Percentiles rank a stretch among this genome's conserved stretches.
phyloP scores from a whole-genome alignment of 2,888 invertebrate genomes.

The Eudasyphora cyanicolor region DNA sequence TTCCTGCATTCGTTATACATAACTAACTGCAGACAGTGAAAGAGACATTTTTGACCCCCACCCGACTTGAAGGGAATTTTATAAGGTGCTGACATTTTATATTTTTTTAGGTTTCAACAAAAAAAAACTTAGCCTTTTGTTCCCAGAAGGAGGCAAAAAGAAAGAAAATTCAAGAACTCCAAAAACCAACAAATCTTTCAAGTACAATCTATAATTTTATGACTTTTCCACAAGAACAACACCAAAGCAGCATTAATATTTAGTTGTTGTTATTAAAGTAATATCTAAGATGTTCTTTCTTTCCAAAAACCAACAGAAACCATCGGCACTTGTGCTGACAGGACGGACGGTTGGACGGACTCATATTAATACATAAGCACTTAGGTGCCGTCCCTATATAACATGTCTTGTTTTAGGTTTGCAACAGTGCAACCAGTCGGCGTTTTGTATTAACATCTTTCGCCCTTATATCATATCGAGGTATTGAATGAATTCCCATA shows the following conservation, averaged over 20 bases:
- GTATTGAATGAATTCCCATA: slow-evolving; percentile 47
- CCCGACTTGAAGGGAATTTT: no score
- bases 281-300: no score
- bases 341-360: no score
- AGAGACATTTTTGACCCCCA: no score
- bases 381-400: no score
- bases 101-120: slow-evolving; percentile 58
- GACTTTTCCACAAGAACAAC: slow-evolving; percentile 68
- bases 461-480: slow-evolving; percentile 24
- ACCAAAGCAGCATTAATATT: no score
- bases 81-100: slow-evolving; percentile 72
- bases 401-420: no score
- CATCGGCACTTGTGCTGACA: slow-evolving; percentile 65
- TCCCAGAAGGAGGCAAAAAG: no score
- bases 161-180: no score
- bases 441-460: slow-evolving; percentile 61
- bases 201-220: slow-evolving; percentile 69
- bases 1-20: slow-evolving; percentile 11
- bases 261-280: background rate
- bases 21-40: no score
- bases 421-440: slow-evolving; percentile 66
- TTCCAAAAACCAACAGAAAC: slow-evolving; percentile 68
- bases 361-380: background rate
- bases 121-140: slow-evolving; percentile 52
- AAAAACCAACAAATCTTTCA: slow-evolving; percentile 52